Conservation (phyloP, 2,113 vertebrate species). For the Plotosus lineatus region DNA sequence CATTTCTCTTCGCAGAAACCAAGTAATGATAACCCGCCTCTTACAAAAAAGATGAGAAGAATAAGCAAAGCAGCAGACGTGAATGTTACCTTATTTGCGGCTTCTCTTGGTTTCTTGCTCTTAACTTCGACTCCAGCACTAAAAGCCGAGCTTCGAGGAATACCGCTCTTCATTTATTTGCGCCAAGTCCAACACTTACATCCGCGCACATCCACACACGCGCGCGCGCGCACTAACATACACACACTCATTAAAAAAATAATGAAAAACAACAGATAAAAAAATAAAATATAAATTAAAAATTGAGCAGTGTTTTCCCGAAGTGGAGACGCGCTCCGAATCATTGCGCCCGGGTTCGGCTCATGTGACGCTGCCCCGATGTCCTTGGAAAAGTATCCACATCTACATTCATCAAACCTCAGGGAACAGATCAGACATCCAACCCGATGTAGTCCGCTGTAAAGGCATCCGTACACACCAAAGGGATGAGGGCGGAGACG, state of each 20-base stretch:
- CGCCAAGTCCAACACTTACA: slow-evolving; percentile 28
- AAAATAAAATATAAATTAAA: too few species aligned
- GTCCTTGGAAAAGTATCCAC: slow-evolving; percentile 59
- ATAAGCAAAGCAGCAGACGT: neutral
- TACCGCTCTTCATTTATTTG: neutral
- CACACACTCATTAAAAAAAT: slow-evolving; percentile 9
- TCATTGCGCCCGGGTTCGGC: slow-evolving; percentile 34
- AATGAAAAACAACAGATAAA: too few species aligned
- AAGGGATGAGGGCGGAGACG: slow-evolving; percentile 10
- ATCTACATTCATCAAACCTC: slow-evolving; percentile 21
- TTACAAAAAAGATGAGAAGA: neutral
- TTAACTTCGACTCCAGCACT: slow-evolving; percentile 4
- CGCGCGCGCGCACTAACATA: neutral
- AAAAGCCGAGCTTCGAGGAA: slow-evolving; percentile 14
- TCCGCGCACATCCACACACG: slow-evolving; percentile 10
- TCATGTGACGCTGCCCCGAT: slow-evolving; percentile 39
- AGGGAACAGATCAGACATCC: neutral
- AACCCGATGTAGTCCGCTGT: slow-evolving; percentile 21
- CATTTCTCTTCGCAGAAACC: neutral
- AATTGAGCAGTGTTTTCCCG: slow-evolving; percentile 34
- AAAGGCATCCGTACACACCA: slow-evolving; percentile 15
- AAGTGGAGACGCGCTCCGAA: slow-evolving; percentile 25
- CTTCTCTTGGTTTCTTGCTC: slow-evolving; percentile 6
- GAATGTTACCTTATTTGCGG: slow-evolving; percentile 10
- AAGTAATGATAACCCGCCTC: neutral